Conservation (phyloP, 2,113 vertebrate genomes). For the Oceanites oceanicus region DNA sequence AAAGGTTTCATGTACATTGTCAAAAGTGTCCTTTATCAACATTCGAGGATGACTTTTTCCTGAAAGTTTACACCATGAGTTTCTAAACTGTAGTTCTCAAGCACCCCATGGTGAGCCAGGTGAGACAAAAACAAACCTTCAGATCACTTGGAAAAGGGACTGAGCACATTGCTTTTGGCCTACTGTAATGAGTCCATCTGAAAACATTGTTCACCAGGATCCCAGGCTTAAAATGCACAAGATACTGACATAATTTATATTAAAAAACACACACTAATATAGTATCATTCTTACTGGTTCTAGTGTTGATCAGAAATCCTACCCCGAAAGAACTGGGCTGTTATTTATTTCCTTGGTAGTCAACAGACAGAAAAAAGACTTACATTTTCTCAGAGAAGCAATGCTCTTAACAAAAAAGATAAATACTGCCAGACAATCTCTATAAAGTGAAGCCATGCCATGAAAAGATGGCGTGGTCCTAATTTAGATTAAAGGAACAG, state of each 20-base stretch:
- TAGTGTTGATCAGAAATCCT: not conserved
- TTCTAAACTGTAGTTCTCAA: not conserved
- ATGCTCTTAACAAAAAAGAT: not conserved
- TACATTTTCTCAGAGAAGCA: not conserved
- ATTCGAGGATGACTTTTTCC: not conserved
- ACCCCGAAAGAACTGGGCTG: not conserved
- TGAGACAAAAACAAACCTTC: not conserved
- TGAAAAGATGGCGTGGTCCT: not conserved
- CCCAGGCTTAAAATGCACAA: not conserved
- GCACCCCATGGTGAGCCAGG: not conserved
- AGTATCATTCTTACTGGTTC: not conserved
- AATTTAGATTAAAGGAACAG: not conserved
- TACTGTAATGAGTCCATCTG: accelerated
- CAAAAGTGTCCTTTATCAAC: not conserved
- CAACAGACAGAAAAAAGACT: not conserved
- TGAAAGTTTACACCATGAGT: not conserved
- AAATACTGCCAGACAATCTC: not conserved
- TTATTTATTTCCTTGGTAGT: not conserved
- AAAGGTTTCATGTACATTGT: not conserved
- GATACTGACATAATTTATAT: not conserved
- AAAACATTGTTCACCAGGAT: not conserved
- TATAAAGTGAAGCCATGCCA: not conserved
- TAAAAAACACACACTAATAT: accelerated
- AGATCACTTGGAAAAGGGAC: not conserved
- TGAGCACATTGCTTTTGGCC: not conserved